Conservation (phyloP, 2,888 invertebrate species). For the Sturmia bella region DNA sequence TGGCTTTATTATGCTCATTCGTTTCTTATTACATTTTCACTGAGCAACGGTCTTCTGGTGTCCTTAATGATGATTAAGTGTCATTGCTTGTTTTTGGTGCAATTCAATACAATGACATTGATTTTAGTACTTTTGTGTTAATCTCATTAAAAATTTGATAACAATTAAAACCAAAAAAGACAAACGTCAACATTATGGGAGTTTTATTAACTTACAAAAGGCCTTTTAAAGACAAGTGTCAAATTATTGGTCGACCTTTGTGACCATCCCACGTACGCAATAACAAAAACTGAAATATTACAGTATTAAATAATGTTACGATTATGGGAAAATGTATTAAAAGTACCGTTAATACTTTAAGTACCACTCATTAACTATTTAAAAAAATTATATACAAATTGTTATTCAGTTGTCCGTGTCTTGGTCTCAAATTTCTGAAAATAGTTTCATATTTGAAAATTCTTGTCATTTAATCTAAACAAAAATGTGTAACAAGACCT, state of each 20-base stretch:
- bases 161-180: conserved; percentile 47
- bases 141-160: conserved; percentile 65
- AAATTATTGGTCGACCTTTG: conserved; percentile 45
- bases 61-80: conserved; percentile 63
- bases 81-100: conserved; percentile 54
- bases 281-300: not conserved
- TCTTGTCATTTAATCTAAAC: too few relatives aligned
- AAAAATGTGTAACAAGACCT: too few relatives aligned
- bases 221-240: conserved; percentile 48
- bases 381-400: not conserved
- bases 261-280: conserved; percentile 33
- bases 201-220: conserved; percentile 39
- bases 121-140: conserved; percentile 47
- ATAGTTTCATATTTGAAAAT: too few relatives aligned
- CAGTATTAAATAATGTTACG: not conserved
- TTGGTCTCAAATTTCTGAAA: too few relatives aligned
- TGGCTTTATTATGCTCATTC: conserved; percentile 49
- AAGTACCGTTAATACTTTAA: not conserved
- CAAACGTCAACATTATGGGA: conserved; percentile 34
- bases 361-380: not conserved
- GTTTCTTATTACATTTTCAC: conserved; percentile 38
- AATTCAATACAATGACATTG: conserved; percentile 35
- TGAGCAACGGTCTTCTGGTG: conserved; percentile 5
- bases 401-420: too few relatives aligned
- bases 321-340: not conserved